Percentiles rank a stretch among this genome's conserved stretches.
phyloP scores from a whole-genome alignment of 2,888 invertebrate genomes.

The Eupithecia centaureata region DNA sequence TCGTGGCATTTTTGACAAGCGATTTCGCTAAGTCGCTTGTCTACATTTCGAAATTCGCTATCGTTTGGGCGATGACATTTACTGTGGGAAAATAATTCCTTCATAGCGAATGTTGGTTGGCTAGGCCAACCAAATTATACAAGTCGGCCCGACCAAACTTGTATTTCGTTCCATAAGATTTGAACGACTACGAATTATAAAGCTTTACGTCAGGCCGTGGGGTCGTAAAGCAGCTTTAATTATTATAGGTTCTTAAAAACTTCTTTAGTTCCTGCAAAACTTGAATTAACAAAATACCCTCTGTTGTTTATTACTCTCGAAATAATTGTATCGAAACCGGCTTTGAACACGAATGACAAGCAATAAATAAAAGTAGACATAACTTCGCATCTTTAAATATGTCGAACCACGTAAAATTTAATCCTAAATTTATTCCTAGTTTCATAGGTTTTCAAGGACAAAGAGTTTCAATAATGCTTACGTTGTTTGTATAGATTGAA shows the following conservation, averaged over 20 bases:
- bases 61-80: no score
- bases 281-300: neutral
- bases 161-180: no score
- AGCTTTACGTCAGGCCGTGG: neutral
- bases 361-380: neutral
- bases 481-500: no score
- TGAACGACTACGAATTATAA: neutral
- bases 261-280: conserved; percentile 4
- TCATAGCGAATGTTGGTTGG: no score
- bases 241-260: conserved; percentile 4
- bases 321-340: neutral
- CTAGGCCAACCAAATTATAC: no score
- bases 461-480: neutral
- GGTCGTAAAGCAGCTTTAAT: neutral
- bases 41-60: no score
- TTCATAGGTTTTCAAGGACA: neutral
- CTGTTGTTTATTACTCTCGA: neutral
- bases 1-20: no score
- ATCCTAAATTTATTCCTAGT: neutral
- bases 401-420: neutral
- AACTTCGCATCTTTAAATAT: neutral
- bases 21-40: no score
- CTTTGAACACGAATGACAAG: neutral
- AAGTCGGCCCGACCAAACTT: neutral
- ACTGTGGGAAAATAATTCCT: no score